Percentiles rank a stretch among this genome's conserved stretches.
These are phyloP conservation scores for Zaprionus taronus DNA, from an alignment of 1,140 invertebrate species.

Conservation along the genomic window DNA sequence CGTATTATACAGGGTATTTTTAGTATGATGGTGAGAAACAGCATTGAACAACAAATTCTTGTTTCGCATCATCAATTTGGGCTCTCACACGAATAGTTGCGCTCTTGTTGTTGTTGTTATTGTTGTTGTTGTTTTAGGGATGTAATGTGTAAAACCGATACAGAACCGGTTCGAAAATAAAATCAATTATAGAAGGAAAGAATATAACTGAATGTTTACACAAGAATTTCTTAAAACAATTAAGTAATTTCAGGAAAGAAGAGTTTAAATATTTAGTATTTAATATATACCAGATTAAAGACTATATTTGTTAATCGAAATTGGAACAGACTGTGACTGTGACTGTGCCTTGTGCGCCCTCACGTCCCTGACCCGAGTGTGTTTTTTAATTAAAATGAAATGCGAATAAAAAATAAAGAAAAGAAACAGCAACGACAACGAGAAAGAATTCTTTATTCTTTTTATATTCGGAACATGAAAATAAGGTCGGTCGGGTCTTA, in stretches of 20 bases:
- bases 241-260: neutral
- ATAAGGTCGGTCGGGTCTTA: constrained; percentile 76
- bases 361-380: constrained; percentile 32
- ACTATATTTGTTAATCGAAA: constrained; percentile 16
- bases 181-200: constrained; percentile 13
- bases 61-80: constrained; percentile 75
- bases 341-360: too few relatives aligned
- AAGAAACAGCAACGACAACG: neutral
- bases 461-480: constrained; percentile 57
- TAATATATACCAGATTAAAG: constrained; percentile 6
- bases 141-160: constrained; percentile 39
- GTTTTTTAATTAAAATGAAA: constrained; percentile 48
- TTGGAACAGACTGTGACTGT: neutral
- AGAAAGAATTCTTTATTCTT: constrained; percentile 18
- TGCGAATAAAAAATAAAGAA: neutral
- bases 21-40: constrained; percentile 30
- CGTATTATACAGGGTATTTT: constrained; percentile 9
- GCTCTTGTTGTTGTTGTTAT: constrained; percentile 10
- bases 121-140: constrained; percentile 10
- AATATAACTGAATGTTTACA: neutral
- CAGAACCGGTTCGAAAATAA: constrained; percentile 24
- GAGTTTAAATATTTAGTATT: constrained; percentile 8
- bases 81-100: neutral
- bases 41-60: constrained; percentile 68
- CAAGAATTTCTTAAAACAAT: neutral